A percentile compares a stretch with the other conserved stretches of the same genome.
phyloP scores from a whole-genome alignment of 2,113 vertebrate species.

The Oryzias woworae region DNA sequence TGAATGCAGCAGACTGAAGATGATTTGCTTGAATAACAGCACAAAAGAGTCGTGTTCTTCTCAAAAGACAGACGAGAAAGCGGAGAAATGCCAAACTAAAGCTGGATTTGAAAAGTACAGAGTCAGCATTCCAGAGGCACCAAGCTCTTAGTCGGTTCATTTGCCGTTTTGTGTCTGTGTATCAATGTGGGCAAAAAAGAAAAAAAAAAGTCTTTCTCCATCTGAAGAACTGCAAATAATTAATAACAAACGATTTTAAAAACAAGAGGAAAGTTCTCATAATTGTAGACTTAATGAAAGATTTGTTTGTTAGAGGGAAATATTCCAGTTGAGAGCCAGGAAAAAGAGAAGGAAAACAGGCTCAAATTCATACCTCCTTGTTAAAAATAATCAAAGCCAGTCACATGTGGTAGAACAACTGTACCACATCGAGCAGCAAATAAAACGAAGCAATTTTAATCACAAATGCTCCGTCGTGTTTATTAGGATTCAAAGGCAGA shows the following conservation, averaged over 20 bases:
- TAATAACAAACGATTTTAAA: too few relatives aligned
- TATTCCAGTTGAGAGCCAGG: background rate
- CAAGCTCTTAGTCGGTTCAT: conserved; percentile 50
- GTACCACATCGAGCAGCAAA: conserved; percentile 11
- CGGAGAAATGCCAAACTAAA: conserved; percentile 35
- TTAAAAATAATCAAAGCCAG: conserved; percentile 30
- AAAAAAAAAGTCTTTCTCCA: conserved; percentile 26
- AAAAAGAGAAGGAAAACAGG: background rate
- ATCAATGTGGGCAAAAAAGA: conserved; percentile 1
- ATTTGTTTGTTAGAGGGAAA: background rate
- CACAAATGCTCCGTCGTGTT: background rate
- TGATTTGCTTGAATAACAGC: conserved; percentile 33
- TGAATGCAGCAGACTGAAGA: conserved; percentile 39
- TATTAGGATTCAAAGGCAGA: background rate
- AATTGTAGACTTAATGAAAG: too few relatives aligned
- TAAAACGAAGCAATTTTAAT: conserved; percentile 2
- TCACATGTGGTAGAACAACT: conserved; percentile 11
- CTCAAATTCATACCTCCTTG: conserved; percentile 13
- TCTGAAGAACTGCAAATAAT: conserved; percentile 5
- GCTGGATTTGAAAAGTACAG: conserved; percentile 56
- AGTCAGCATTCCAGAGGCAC: conserved; percentile 69
- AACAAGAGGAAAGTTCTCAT: too few relatives aligned
- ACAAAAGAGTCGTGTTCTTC: conserved; percentile 24
- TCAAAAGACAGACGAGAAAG: conserved; percentile 40
- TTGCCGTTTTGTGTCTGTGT: conserved; percentile 39